A percentile compares a stretch with the other conserved stretches of the same genome.
Evolutionary conservation across 2,113 vertebrate genomes (phyloP).

Genomic region (Syngnathus scovelli): DNA sequence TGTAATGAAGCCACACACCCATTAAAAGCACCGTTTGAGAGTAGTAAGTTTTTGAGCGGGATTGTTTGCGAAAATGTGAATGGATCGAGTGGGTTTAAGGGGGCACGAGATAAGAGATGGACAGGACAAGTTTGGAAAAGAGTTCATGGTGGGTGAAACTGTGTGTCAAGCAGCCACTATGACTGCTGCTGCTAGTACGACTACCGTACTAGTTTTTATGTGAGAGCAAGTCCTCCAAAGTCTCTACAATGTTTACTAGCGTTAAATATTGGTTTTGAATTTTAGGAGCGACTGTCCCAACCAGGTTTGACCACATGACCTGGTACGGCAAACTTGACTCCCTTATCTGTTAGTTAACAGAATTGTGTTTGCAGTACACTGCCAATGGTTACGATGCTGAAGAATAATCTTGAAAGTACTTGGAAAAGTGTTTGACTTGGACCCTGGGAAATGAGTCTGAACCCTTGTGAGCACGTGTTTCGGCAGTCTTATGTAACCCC

Average conservation of each 20-base stretch:
- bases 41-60: background rate
- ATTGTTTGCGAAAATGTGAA: background rate
- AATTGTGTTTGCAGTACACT: background rate
- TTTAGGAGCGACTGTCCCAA: background rate
- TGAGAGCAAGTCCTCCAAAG: background rate
- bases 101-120: background rate
- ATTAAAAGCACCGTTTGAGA: background rate
- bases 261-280: background rate
- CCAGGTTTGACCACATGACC: background rate
- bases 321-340: background rate
- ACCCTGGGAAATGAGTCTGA: background rate
- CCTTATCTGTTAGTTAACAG: background rate
- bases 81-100: background rate
- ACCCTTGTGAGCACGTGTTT: constrained; percentile 23
- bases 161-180: constrained; percentile 1
- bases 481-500: constrained; percentile 57
- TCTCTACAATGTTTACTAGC: background rate
- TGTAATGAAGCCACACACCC: constrained; percentile 26
- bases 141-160: constrained; percentile 22
- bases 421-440: background rate
- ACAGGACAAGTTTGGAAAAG: constrained; percentile 6
- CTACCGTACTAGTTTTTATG: background rate
- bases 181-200: background rate
- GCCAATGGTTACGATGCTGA: background rate
- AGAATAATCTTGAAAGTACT: background rate